Conservation (phyloP, 2,113 vertebrate genomes). For the Cranoglanis bouderius region DNA sequence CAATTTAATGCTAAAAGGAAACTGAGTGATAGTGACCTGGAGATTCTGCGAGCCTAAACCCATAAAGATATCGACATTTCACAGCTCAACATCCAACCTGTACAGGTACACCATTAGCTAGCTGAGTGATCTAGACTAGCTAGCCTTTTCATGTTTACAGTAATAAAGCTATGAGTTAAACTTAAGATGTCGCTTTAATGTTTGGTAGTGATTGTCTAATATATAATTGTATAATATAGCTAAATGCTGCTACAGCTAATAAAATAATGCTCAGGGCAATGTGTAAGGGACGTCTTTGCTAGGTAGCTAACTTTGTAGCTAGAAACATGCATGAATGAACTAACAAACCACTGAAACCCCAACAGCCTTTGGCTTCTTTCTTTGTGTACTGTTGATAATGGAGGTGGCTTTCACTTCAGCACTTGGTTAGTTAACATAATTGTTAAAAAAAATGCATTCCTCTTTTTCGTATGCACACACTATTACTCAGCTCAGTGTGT, state of each 20-base stretch:
- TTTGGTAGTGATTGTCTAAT: no score
- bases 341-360: background rate
- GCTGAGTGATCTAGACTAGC: no score
- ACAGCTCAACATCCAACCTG: no score
- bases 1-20: no score
- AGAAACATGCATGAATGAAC: background rate
- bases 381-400: background rate
- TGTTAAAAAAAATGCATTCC: background rate
- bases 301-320: background rate
- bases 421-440: background rate
- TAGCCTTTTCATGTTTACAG: no score
- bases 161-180: no score
- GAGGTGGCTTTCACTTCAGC: background rate
- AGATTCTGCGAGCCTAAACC: no score
- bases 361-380: background rate
- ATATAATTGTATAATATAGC: no score
- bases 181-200: no score
- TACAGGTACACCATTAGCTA: no score
- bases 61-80: no score
- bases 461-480: background rate
- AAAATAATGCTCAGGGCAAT: background rate
- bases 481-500: background rate
- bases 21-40: no score
- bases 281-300: background rate
- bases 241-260: background rate